A percentile compares a stretch with the other conserved stretches of the same genome.
phyloP scores from a whole-genome alignment of 2,797 vertebrate genomes.

The Manis pentadactyla region DNA sequence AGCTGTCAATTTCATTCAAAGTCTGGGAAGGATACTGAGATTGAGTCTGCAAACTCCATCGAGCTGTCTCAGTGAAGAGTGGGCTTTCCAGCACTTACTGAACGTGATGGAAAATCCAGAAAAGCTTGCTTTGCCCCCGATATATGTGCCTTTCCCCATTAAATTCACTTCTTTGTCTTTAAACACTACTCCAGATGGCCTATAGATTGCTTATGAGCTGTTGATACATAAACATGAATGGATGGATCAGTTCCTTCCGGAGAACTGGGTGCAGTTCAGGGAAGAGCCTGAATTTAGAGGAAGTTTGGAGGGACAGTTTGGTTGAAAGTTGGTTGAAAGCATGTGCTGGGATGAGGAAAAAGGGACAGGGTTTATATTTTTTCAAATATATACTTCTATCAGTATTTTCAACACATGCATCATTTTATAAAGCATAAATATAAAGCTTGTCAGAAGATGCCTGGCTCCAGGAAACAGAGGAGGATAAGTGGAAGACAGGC shows the following conservation, averaged over 20 bases:
- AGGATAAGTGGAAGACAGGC: neutral
- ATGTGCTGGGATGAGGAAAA: neutral
- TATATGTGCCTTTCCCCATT: neutral
- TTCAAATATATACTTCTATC: neutral
- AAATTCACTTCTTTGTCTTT: conserved; percentile 8
- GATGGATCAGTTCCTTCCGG: neutral
- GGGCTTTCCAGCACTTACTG: neutral
- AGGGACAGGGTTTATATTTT: neutral
- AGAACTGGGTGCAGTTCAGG: neutral
- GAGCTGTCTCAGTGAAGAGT: neutral
- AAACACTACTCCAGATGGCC: neutral
- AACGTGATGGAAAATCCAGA: neutral
- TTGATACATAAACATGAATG: neutral
- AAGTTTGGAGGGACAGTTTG: neutral
- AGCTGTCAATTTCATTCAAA: neutral
- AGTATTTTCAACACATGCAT: neutral
- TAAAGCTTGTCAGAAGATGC: neutral
- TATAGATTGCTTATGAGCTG: neutral
- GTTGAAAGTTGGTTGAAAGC: neutral
- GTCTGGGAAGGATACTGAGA: neutral
- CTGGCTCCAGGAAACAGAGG: neutral
- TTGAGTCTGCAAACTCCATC: neutral
- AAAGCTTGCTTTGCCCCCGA: neutral
- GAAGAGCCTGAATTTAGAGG: neutral
- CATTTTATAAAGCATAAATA: neutral